A percentile compares a stretch with the other conserved stretches of the same genome.
These are phyloP conservation scores for Amazona finschi DNA, from an alignment of 2,797 vertebrate genomes.

Conservation along the genomic window DNA sequence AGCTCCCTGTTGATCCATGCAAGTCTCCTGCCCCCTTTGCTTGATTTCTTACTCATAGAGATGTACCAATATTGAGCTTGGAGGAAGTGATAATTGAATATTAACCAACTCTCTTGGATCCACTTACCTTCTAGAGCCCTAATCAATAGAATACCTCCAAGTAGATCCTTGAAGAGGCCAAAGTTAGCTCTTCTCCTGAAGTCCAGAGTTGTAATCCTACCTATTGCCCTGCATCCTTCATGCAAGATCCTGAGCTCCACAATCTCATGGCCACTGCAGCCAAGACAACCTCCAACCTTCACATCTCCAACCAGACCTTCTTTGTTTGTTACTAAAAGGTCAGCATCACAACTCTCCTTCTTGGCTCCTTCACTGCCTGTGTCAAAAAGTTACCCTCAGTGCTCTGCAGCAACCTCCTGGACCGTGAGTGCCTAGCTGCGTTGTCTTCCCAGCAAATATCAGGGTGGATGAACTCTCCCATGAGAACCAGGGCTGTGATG, in stretches of 20 bases:
- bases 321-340: neutral
- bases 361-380: neutral
- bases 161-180: neutral
- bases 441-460: neutral
- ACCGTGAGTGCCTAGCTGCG: neutral
- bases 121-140: neutral
- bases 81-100: neutral
- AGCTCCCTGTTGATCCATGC: neutral
- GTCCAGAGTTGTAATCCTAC: neutral
- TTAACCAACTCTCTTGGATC: neutral
- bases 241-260: neutral
- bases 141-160: neutral
- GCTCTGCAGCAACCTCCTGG: neutral
- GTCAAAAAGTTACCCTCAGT: neutral
- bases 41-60: neutral
- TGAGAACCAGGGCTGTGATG: neutral
- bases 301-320: neutral
- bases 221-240: neutral
- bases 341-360: neutral
- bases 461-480: neutral
- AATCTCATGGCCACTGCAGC: neutral
- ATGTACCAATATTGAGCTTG: neutral
- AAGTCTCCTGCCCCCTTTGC: neutral
- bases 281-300: neutral
- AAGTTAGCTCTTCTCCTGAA: neutral